These are phyloP conservation scores for Anas bernieri DNA, from an alignment of 2,797 vertebrate genomes.

Conservation along the genomic window DNA sequence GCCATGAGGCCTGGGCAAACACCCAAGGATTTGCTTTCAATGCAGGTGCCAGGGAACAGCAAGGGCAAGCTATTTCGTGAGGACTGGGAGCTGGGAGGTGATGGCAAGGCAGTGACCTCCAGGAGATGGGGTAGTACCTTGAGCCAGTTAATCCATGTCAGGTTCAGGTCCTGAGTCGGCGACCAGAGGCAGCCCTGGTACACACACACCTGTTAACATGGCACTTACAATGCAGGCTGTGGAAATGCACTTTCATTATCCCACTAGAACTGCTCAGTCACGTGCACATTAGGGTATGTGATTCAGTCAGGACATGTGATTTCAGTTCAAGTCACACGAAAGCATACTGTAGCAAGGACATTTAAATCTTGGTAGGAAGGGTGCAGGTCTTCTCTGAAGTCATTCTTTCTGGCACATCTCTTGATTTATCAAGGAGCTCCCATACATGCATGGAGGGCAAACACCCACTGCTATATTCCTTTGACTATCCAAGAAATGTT, in stretches of 20 bases:
- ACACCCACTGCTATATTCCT: not conserved
- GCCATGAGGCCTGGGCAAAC: not conserved
- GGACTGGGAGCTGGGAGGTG: not conserved
- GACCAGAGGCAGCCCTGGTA: not conserved
- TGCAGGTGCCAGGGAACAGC: not conserved
- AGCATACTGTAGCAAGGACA: not conserved
- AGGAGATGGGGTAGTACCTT: not conserved
- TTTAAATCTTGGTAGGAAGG: not conserved
- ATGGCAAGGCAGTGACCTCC: not conserved
- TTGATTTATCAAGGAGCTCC: not conserved
- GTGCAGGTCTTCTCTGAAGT: not conserved
- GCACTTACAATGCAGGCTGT: not conserved
- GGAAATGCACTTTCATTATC: not conserved
- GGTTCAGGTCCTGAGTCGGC: not conserved
- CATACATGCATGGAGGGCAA: not conserved
- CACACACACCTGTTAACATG: not conserved
- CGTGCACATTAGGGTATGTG: not conserved
- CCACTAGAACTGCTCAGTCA: not conserved
- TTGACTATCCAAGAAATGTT: not conserved
- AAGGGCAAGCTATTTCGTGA: not conserved
- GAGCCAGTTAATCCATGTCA: not conserved
- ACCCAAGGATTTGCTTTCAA: not conserved
- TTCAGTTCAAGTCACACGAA: not conserved
- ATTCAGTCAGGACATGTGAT: no score
- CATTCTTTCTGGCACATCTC: not conserved